These are phyloP conservation scores for Gavia stellata DNA, from an alignment of 2,113 vertebrate species.

Conservation along the genomic window DNA sequence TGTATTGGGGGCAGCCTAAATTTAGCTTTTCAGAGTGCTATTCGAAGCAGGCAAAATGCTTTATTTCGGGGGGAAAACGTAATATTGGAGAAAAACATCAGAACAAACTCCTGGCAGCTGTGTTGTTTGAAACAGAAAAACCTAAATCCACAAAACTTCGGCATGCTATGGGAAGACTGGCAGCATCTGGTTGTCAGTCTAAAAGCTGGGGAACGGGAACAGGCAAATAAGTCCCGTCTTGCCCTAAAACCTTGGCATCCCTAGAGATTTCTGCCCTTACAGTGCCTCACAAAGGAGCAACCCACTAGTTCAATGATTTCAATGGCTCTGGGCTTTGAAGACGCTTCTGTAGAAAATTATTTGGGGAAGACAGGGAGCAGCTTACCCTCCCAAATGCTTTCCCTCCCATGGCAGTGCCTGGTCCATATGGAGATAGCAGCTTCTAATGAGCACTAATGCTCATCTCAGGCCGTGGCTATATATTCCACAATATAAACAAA, in stretches of 20 bases:
- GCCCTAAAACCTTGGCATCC: too few relatives aligned
- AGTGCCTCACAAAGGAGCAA: neutral
- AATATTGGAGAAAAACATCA: neutral
- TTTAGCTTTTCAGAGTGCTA: neutral
- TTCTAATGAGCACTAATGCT: neutral
- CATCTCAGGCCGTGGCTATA: neutral
- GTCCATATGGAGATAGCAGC: neutral
- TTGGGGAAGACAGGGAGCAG: neutral
- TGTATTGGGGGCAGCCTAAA: neutral
- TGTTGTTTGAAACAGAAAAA: neutral
- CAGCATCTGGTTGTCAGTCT: neutral
- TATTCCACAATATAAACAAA: neutral
- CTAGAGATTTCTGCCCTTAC: neutral
- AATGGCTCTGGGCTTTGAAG: neutral
- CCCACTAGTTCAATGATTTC: neutral
- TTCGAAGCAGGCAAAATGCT: neutral
- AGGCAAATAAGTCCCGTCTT: accelerated
- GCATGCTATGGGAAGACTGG: neutral
- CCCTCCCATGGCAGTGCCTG: neutral
- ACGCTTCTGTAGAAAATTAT: neutral
- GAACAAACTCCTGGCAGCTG: neutral
- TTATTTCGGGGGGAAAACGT: neutral
- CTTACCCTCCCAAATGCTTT: neutral
- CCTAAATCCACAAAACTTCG: neutral
- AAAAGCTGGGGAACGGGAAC: neutral